Evolutionary conservation across 2,797 vertebrate species (phyloP).

Genomic region (Tauraco hartlaubi): DNA sequence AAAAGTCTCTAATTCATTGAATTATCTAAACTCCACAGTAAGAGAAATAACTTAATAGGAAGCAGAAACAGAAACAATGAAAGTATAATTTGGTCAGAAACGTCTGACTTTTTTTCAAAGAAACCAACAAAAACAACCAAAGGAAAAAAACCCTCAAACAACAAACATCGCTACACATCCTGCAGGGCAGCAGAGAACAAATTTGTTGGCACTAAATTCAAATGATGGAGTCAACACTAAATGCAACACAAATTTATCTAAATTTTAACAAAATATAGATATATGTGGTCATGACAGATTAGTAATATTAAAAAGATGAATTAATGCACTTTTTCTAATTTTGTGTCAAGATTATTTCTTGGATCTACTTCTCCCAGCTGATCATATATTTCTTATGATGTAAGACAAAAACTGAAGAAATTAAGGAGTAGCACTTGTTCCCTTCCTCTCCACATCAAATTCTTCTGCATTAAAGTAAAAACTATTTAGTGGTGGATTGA

Average conservation of each 20-base stretch:
- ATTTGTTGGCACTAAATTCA: background rate
- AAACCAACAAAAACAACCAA: background rate
- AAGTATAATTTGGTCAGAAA: background rate
- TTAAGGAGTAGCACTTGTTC: background rate
- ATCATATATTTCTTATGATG: accelerated
- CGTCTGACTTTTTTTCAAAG: too few species aligned
- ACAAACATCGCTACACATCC: background rate
- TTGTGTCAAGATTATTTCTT: background rate
- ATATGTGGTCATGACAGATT: background rate
- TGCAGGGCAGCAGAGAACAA: background rate
- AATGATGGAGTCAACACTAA: background rate
- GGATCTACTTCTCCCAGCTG: background rate
- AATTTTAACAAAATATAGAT: background rate
- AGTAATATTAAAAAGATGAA: background rate
- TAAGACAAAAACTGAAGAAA: background rate
- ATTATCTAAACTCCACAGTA: background rate
- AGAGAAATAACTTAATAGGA: background rate
- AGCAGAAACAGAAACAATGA: background rate
- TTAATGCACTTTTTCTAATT: background rate
- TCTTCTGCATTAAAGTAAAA: background rate
- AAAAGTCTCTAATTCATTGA: background rate
- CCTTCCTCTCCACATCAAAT: background rate
- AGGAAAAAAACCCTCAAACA: background rate
- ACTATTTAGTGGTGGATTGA: background rate
- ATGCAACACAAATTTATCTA: background rate